Base-by-base conservation (phyloP, 2,113 vertebrate genomes). In the Coracopsis vasa region DNA sequence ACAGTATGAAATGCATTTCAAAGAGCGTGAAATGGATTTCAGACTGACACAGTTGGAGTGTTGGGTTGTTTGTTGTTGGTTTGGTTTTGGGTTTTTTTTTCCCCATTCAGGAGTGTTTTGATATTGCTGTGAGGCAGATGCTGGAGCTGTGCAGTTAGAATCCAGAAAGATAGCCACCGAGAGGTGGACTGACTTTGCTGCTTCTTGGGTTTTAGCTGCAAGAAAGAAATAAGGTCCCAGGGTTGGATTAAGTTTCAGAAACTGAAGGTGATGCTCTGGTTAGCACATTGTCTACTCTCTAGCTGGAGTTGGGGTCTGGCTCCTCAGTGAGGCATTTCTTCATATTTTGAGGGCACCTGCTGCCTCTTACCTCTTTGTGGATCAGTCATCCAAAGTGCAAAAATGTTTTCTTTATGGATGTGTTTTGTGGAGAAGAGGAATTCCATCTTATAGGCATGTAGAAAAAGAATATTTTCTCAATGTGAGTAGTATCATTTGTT, bases 221-320 rank as follows among this genome's bases (percentile, higher is more conserved):
- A 53, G 51, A 51, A 60, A 41, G 33, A 78, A 53, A 16, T 9
- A 35, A 67, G 31, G 10, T 75, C 16, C 7, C 16, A 37, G 15
- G 24, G 23, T 5, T 1, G 37, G 62, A 29, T 82, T 33, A 65
- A 8, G 20, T 61, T 80, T 79, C 41, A 72, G 47, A 44, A 47
- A 41, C 51, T 31, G 44, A 56, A 74, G 19, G 2, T 69, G 31
- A 18, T 85, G 37, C 31, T 48, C 28, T 61, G 18, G 8, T 56
- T 81, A 71, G 37, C 0, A 0, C 0, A 0, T 16, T 65, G 13
- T 41, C 39, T 69, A 13, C 35, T 82, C 29, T 75, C 6, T 25
- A 44, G n/a, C 10, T 80, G 48, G 58, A 65, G 10, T 2, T 65
- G 24, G 13, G 16, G 1, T 62, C 48, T 90, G 71, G 8, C 23